Percentiles rank a stretch among this genome's conserved stretches.
Conservation (phyloP, 2,113 vertebrate genomes). For the Typhlomys cinereus region DNA sequence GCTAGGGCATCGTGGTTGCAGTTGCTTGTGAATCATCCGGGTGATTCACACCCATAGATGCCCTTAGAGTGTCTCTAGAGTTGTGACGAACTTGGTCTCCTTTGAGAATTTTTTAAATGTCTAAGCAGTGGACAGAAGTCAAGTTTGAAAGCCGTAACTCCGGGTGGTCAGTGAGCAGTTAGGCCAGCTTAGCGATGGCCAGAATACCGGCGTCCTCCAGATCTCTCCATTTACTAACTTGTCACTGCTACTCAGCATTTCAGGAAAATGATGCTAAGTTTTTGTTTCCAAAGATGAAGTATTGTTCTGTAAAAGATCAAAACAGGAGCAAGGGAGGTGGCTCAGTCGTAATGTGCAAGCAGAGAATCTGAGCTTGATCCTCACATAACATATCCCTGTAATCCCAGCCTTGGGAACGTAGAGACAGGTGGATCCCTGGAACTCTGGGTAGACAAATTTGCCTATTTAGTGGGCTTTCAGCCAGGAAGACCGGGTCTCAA, state of each 20-base stretch:
- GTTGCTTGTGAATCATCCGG: accelerated
- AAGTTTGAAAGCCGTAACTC: not conserved
- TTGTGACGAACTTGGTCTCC: not conserved
- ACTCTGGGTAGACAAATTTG: too few relatives aligned
- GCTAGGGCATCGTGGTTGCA: not conserved
- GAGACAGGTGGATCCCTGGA: too few relatives aligned
- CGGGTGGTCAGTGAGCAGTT: not conserved
- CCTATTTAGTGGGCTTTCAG: not conserved
- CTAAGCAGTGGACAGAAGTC: not conserved
- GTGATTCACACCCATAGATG: too few relatives aligned
- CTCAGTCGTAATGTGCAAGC: too few relatives aligned
- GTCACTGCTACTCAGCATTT: not conserved
- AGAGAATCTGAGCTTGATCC: too few relatives aligned
- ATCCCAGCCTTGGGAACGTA: too few relatives aligned
- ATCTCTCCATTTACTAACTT: not conserved
- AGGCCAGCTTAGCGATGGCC: not conserved
- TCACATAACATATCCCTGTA: too few relatives aligned
- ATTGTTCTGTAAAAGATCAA: not conserved
- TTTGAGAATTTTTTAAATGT: not conserved
- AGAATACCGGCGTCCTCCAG: not conserved
- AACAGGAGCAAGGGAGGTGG: too few relatives aligned
- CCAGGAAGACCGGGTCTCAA: not conserved
- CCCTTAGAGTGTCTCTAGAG: too few relatives aligned
- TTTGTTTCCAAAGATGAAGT: not conserved
- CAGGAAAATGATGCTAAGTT: not conserved